These are phyloP conservation scores for Drosophila macrothrix DNA, from an alignment of 2,888 invertebrate genomes.

Conservation along the genomic window DNA sequence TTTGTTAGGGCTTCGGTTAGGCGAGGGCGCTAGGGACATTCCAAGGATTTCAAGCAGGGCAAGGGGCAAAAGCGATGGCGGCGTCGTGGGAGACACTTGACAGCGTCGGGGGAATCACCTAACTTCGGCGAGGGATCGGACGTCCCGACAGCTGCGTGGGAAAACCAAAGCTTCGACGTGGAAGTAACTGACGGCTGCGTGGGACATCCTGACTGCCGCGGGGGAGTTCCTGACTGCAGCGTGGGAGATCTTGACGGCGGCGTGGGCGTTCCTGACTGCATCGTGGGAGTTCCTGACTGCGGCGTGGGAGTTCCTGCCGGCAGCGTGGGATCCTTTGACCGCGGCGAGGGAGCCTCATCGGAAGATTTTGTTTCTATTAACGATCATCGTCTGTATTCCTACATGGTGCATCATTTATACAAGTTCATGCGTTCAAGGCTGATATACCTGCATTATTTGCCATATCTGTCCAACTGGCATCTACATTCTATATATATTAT, in stretches of 20 bases:
- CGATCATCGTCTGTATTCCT: conserved; percentile 68
- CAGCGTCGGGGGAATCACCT: conserved; percentile 62
- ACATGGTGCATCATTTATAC: conserved; percentile 4
- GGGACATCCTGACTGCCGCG: conserved; percentile 45
- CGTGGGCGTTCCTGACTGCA: conserved; percentile 64
- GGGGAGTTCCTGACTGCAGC: conserved; percentile 31
- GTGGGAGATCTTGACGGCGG: conserved; percentile 51
- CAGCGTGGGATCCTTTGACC: conserved; percentile 15
- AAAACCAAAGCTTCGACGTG: conserved; percentile 37
- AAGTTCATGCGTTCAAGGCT: conserved; percentile 66
- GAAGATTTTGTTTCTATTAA: conserved; percentile 26
- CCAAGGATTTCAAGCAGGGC: conserved; percentile 22
- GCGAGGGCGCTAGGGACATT: conserved; percentile 67
- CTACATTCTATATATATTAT: conserved; percentile 18
- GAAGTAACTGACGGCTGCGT: conserved; percentile 34
- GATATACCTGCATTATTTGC: conserved; percentile 62
- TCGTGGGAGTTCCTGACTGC: conserved; percentile 56
- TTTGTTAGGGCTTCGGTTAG: conserved; percentile 71
- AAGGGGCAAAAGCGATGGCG: conserved; percentile 9
- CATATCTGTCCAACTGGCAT: conserved; percentile 36
- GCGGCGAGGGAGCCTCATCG: conserved; percentile 66
- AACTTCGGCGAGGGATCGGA: conserved; percentile 66
- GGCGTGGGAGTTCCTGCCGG: conserved; percentile 31
- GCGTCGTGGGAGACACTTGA: conserved; percentile 48
- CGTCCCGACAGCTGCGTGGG: conserved; percentile 67